These are phyloP conservation scores for Ailuropoda melanoleuca DNA, from an alignment of 2,113 vertebrate species.

Conservation along the genomic window DNA sequence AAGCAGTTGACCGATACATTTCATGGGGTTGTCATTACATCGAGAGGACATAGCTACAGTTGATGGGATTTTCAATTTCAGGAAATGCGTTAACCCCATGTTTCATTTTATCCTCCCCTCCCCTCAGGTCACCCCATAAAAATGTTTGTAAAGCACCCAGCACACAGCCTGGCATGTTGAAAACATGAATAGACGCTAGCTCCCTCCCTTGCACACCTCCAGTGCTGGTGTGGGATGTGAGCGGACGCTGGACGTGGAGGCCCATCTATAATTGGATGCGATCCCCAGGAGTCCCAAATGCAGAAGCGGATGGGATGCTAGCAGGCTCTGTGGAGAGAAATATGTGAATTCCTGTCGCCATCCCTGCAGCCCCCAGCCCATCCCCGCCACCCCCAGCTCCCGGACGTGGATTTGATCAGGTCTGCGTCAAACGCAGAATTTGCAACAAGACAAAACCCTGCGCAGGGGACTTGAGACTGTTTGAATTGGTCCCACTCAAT, in stretches of 20 bases:
- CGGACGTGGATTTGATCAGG: slow-evolving; percentile 53
- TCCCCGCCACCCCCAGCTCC: background rate
- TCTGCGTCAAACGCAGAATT: slow-evolving; percentile 40
- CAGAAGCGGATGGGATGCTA: background rate
- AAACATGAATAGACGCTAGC: slow-evolving; percentile 5
- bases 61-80: slow-evolving; percentile 54
- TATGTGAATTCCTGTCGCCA: slow-evolving; percentile 39
- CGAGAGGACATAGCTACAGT: background rate
- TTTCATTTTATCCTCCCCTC: background rate
- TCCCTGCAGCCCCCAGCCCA: background rate
- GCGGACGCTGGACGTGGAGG: slow-evolving; percentile 17
- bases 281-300: background rate
- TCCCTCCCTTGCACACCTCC: slow-evolving; percentile 39
- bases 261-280: slow-evolving; percentile 59
- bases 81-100: slow-evolving; percentile 44
- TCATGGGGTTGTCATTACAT: background rate
- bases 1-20: background rate
- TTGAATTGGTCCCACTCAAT: background rate
- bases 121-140: slow-evolving; percentile 16
- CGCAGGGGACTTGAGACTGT: background rate
- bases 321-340: background rate
- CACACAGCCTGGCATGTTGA: rapidly evolving
- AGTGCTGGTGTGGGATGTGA: background rate
- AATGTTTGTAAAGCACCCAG: slow-evolving; percentile 26
- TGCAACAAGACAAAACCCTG: slow-evolving; percentile 2